A percentile compares a stretch with the other conserved stretches of the same genome.
Conservation (phyloP, 2,113 vertebrate species). For the Sarotherodon lohbergeri region DNA sequence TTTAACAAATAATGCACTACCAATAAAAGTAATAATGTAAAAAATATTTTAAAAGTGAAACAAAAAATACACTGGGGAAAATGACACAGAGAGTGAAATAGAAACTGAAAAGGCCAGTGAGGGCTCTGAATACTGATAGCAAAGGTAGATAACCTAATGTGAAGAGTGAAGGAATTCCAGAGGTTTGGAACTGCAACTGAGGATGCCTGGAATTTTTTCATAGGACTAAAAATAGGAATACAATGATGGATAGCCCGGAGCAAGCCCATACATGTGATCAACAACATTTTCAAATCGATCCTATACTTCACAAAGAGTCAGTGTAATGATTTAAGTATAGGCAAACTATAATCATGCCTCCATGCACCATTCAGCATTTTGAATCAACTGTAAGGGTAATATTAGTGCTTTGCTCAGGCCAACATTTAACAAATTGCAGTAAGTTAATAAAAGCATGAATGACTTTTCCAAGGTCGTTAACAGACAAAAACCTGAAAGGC, state of each 20-base stretch:
- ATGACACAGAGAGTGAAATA: not conserved
- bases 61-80: not conserved
- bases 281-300: not conserved
- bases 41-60: not conserved
- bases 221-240: not conserved
- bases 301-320: not conserved
- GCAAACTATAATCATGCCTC: not conserved
- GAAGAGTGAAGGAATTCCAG: not conserved
- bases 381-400: accelerated
- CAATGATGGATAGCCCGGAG: not conserved
- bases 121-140: not conserved
- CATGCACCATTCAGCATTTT: not conserved
- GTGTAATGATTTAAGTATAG: not conserved
- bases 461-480: not conserved
- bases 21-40: not conserved
- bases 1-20: not conserved
- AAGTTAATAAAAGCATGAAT: not conserved
- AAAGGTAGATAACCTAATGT: not conserved
- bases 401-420: not conserved
- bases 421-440: not conserved
- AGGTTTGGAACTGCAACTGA: not conserved
- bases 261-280: not conserved
- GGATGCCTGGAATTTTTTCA: not conserved
- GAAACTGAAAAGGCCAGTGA: not conserved
- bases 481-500: not conserved